These are phyloP conservation scores for Bimastos eiseni DNA, from an alignment of 2,888 invertebrate genomes.

Conservation along the genomic window DNA sequence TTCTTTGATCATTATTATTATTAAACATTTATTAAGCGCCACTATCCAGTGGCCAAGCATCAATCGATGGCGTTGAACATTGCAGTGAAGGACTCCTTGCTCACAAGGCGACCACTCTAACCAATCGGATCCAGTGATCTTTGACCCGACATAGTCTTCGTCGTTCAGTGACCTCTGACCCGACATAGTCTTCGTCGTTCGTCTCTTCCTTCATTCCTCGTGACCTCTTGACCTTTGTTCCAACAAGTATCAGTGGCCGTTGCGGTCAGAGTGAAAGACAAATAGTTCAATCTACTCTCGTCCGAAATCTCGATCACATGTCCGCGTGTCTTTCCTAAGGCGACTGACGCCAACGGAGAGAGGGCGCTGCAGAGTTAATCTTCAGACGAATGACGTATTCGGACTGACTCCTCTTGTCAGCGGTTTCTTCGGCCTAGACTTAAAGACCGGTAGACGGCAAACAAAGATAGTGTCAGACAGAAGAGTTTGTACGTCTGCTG, in stretches of 20 bases:
- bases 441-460: too few species aligned
- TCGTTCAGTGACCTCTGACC: neutral
- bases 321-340: neutral
- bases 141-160: neutral
- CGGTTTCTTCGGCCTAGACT: neutral
- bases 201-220: neutral
- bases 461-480: too few species aligned
- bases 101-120: too few species aligned
- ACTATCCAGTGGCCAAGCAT: too few species aligned
- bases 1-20: too few species aligned
- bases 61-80: too few species aligned
- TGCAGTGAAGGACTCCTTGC: too few species aligned
- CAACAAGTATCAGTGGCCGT: neutral
- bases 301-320: neutral
- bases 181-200: neutral
- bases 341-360: neutral
- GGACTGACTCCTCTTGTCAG: neutral
- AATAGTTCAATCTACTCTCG: neutral
- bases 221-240: neutral
- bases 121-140: too few species aligned
- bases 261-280: neutral
- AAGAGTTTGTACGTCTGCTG: too few species aligned
- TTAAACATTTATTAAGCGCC: too few species aligned
- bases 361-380: neutral
- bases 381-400: neutral